Base-by-base conservation (phyloP, 2,797 vertebrate genomes). In the Crenichthys baileyi region DNA sequence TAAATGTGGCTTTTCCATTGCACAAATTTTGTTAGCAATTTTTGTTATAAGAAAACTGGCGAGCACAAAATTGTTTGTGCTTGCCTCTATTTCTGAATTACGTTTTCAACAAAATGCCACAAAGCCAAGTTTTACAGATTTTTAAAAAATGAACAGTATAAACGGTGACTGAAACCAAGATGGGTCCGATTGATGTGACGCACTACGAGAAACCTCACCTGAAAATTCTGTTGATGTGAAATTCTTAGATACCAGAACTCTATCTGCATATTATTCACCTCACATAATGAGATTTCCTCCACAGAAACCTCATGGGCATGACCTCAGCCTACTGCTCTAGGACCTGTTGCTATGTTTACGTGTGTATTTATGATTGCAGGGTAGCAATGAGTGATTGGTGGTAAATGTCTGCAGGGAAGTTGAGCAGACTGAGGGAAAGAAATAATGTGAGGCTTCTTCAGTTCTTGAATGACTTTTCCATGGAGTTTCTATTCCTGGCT, bases 341-440 rank as follows among this genome's bases (percentile, higher is more conserved):
- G 83, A 79, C 39, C 77, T 75, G 91, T 94, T 93, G 92, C 93
- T 89, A 87, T 93, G 93, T 94, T 94, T 93, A 86, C 72, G 71
- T 15, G 50, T 1, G 53, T 91, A 88, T 92, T 92, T 90, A 74
- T 81, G 72, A 90, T 89, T 90, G 84, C 58, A 77, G 76, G 82
- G 80, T 71, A 61, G 60, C 78, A 80, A 78, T 92, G 90, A 92
- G 67, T 87, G 88, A 92, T 87, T 71, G 80, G 71, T 63, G 86
- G 86, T 80, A 41, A 77, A 86, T 85, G 85, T 86, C 93, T 91
- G 79, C 78, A 87, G 89, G 91, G 83, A 44, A 83, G 82, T 87
- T 82, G 60, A 68, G 39, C 58, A 39, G 12, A 82, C 83, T 7
- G 11, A 51, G 61, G 31, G 36, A 75, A 77, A 51, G 48, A n/a